Conservation (phyloP, 2,113 vertebrate genomes). For the Megaceryle maxima region DNA sequence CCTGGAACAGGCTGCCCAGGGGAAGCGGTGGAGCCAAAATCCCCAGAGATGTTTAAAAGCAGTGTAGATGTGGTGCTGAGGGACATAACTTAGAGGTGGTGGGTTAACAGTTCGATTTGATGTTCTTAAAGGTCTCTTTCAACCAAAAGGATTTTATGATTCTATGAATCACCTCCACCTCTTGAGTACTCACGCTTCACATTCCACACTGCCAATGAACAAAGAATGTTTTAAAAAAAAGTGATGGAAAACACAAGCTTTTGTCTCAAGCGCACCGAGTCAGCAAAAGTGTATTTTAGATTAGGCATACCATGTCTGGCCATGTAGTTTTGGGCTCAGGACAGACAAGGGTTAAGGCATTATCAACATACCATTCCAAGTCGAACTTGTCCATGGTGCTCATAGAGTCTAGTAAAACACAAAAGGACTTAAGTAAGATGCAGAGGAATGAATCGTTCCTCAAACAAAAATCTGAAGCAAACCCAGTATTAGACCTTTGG, state of each 20-base stretch:
- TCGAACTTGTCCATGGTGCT: constrained; percentile 91
- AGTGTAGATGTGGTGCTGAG: neutral
- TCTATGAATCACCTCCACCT: neutral
- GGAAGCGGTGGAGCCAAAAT: neutral
- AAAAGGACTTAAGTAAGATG: constrained; percentile 26
- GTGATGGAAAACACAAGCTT: neutral
- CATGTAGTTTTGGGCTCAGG: neutral
- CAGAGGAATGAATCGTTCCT: neutral
- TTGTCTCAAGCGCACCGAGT: neutral
- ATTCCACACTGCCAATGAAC: neutral
- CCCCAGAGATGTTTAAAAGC: neutral
- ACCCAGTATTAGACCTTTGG: neutral
- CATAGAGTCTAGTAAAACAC: constrained; percentile 78
- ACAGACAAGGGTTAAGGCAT: neutral
- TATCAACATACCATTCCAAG: constrained; percentile 90
- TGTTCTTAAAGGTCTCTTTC: neutral
- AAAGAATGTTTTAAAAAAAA: neutral
- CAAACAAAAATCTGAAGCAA: neutral
- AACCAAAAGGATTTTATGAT: neutral
- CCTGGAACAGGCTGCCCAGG: neutral
- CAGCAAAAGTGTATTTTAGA: neutral
- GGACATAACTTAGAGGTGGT: neutral
- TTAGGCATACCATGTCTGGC: neutral
- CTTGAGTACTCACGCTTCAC: neutral
- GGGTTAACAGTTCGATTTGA: neutral